phyloP scores from a whole-genome alignment of 2,113 vertebrate genomes.

The Synodontis membranacea region DNA sequence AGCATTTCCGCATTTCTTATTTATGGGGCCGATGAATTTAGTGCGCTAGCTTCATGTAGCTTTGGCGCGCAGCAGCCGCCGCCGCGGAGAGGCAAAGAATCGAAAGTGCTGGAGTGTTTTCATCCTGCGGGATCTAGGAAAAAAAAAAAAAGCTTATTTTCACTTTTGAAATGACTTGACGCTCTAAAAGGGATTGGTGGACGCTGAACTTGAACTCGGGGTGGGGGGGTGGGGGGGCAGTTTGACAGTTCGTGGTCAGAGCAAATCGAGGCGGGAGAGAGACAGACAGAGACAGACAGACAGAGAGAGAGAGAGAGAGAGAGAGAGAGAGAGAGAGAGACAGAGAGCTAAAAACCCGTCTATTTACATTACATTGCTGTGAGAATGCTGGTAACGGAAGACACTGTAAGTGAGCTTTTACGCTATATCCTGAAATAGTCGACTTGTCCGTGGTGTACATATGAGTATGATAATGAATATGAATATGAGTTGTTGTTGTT shows the following conservation, averaged over 20 bases:
- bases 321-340: not conserved
- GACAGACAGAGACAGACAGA: not conserved
- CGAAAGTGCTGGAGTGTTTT: conserved; percentile 58
- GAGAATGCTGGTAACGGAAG: conserved; percentile 25
- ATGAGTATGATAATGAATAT: not conserved
- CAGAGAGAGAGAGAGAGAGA: not conserved
- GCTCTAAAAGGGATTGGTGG: conserved; percentile 3
- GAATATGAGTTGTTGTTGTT: not conserved
- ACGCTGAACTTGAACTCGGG: conserved; percentile 22
- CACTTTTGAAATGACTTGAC: conserved; percentile 75
- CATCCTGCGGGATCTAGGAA: conserved; percentile 58
- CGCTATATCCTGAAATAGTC: not conserved
- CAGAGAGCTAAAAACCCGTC: not conserved
- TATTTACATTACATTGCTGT: not conserved
- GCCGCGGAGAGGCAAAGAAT: conserved; percentile 45
- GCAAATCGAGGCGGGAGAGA: not conserved
- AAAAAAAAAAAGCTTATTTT: conserved; percentile 76
- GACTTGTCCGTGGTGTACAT: not conserved
- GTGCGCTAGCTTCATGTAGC: conserved; percentile 34
- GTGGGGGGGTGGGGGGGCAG: too few relatives aligned
- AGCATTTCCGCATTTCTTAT: conserved; percentile 54
- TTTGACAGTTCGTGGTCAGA: conserved; percentile 47
- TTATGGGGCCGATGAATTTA: conserved; percentile 8
- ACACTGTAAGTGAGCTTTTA: conserved; percentile 11
- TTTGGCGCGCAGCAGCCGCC: not conserved